Base-by-base conservation (phyloP, 2,113 vertebrate species). In the Psilopsiagon aymara region DNA sequence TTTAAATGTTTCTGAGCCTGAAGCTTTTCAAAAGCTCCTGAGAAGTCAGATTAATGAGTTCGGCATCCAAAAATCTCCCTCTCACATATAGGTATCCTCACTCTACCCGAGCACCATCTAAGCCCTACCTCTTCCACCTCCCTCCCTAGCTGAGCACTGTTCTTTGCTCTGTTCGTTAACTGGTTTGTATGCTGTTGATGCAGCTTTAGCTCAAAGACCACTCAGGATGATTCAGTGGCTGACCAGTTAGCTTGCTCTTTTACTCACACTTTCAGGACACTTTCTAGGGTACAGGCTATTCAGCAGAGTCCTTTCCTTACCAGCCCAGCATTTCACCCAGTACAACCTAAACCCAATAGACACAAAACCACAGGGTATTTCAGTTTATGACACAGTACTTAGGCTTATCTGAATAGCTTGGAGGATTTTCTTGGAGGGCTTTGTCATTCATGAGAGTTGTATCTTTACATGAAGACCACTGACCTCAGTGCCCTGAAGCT, bases 181-280 rank as follows among this genome's bases (percentile, higher is more conserved):
- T 47, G 11, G 33, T 52, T 90, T 67, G 20, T 10, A 7, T 3
- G 10, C 9, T 10, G 2, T 10, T 11, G 18, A 24, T 35, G n/a
- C 10, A n/a, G 18, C 14, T 63, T 64, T n/a, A 41, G 11, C 33
- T 62, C 70, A 75, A 53, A 71, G 28, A 85, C 4, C 20, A 10
- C n/a, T 41, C 13, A 41, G 17, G 17, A 23, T 14, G 16, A 6
- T 49, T 63, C 0, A 0, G 7, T 7, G 14, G 27, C 37, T 75
- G 41, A 52, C 13, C n/a, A 79, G 27, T 7, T 10, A 55, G 6
- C 35, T 87, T 62, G 4, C 8, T 75, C 15, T 11, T 3, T 39
- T 16, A 13, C 27, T 82, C 7, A 5, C 0, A 0, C 64, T 78
- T 60, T 44, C 33, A 75, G 66, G 55, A 47, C 6, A 8, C 4